Base-by-base conservation (phyloP, 1,140 invertebrate genomes). In the Oscheius sp. region DNA sequence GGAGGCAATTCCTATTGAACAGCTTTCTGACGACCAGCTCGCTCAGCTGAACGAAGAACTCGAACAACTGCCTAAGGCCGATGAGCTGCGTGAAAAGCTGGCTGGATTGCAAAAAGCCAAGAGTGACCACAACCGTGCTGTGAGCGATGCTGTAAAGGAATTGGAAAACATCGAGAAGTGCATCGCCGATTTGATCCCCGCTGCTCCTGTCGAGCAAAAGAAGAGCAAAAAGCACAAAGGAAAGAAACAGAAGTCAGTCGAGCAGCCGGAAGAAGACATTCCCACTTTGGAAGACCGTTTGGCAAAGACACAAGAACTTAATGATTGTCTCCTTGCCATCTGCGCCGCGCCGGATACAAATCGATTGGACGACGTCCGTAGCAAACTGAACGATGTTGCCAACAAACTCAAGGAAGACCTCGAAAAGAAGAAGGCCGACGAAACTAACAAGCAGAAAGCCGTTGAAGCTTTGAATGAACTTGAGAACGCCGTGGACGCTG, bases 91-190 rank as follows among this genome's bases (percentile, higher is more conserved):
- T 28, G 20, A 68, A 13, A 68, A 68, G 66, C 28, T 59, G 45
- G 35, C 49, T 26, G 49, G 28, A 28, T 38, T 55, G 13, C 52
- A 29, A 23, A 66, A 55, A 63, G 45, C 66, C 18, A 70, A 75
- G 20, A 36, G 76, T 29, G 73, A 75, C 7, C 46, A 75, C 18
- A 36, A 38, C 20, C 32, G 29, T 20, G 76, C 74, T 18, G 10
- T 77, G 18, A 46, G 26, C 7, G 46, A 68, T 20, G 46, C 45
- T 34, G 36, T 26, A 10, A 66, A 62, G 28, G 26, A 68, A 29
- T 31, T 68, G 28, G 20, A 65, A 13, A 26, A 65, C 15, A 55
- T 55, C 18, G 66, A 23, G 20, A 23, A 65, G n/a, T 4, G 10
- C 13, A 28, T 68, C 13, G 46, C 29, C n/a, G 66, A 68, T 3